Evolutionary conservation across 1,140 invertebrate species (phyloP), one percentile per base, ranked within the genome.

Genomic region (Sycobia sp.): DNA sequence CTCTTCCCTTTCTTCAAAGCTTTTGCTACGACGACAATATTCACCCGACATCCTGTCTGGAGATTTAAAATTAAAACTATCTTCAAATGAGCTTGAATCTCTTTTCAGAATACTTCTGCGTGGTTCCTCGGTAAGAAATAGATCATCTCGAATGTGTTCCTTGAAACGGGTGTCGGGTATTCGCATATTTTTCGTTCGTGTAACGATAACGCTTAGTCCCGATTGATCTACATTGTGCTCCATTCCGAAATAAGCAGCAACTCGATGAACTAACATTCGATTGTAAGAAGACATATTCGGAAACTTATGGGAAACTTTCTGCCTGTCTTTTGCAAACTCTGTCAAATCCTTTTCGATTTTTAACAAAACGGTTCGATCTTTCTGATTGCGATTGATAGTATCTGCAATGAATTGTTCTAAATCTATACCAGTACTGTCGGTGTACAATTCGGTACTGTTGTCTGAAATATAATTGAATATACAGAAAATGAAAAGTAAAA

Each of bases 231-330:
- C 89, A 76, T 96, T 96, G 77, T 97, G 95, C 60, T 96, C 93
- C 83, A 98, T 89, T 43, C 94, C 93, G 79, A 96, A 97, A 73
- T 92, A 94, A 39, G 93, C 92, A 3, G 95, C 93, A 39, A 94
- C 91, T 23, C 95, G 88, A 82, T 97, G 95, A 7, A 97, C 93
- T 65, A 98, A 80, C 94, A 98, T 96, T 32, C 95, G 86, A 69
- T 96, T 93, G 82, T 97, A 97, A 39, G 94, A 96, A 39, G 93
- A 93, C 90, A 95, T 93, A 72, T 89, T 89, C 7, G 90, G 90
- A 83, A 97, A 96, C 71, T 91, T 93, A 64, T 90, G 88, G 67
- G 90, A 74, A 32, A 85, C 86, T 85, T 84, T 95, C 88, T 89
- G 88, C 43, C 86, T 86, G 70, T 96, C 94, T 74, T 90, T 92